These are phyloP conservation scores for Vulpes vulpes DNA, from an alignment of 2,113 vertebrate genomes.

Conservation along the genomic window DNA sequence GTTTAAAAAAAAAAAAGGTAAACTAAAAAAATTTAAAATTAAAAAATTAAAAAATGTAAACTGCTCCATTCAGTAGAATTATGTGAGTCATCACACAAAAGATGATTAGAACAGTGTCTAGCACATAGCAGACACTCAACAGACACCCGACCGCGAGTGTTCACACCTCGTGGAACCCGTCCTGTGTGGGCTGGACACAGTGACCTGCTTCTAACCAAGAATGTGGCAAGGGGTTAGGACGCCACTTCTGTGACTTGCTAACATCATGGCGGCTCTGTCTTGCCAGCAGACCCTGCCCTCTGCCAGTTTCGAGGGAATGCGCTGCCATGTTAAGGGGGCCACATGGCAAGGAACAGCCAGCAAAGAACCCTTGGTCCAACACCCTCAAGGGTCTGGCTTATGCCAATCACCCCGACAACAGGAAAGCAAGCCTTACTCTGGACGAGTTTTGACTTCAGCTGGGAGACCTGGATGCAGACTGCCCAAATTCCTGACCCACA, in stretches of 20 bases:
- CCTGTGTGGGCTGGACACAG: rapidly evolving
- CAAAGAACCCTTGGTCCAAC: neutral
- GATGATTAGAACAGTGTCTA: neutral
- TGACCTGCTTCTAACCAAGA: neutral
- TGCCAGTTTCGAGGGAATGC: neutral
- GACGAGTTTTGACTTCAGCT: neutral
- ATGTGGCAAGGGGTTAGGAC: neutral
- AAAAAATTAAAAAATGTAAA: too few species aligned
- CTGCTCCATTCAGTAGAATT: neutral
- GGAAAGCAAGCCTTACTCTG: too few species aligned
- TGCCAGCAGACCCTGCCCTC: neutral
- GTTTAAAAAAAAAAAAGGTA: neutral
- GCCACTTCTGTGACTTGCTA: neutral
- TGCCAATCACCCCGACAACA: rapidly evolving
- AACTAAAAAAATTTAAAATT: too few species aligned
- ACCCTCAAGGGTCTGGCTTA: neutral
- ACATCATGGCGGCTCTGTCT: neutral
- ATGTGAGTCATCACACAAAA: neutral
- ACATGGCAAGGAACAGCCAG: neutral
- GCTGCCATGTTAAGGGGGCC: too few species aligned
- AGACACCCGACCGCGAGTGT: rapidly evolving
- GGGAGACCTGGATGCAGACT: neutral
- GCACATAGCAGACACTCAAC: neutral
- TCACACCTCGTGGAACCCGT: too few species aligned
- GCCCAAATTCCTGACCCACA: neutral